These are phyloP conservation scores for Montipora capricornis DNA, from an alignment of 64 coral and sea anemone genomes.

Conservation along the genomic window DNA sequence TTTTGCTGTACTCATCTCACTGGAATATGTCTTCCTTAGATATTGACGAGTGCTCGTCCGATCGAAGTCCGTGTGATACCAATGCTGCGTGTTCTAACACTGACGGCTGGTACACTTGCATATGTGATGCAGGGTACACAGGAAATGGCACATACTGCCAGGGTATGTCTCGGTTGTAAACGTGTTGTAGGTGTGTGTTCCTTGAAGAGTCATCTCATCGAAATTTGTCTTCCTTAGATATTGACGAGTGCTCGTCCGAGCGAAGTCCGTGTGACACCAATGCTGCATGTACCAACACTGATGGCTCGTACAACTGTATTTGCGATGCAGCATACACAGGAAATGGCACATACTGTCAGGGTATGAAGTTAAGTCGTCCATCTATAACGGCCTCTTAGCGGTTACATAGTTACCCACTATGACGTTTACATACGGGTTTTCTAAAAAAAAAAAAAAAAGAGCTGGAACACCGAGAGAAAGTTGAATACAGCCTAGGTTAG, in stretches of 20 bases:
- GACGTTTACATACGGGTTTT: too few relatives aligned
- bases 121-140: slow-evolving; percentile 18
- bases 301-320: slow-evolving; percentile 35
- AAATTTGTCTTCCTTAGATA: slow-evolving; percentile 8
- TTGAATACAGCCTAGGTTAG: too few relatives aligned
- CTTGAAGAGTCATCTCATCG: too few relatives aligned
- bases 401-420: too few relatives aligned
- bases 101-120: slow-evolving; percentile 37
- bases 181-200: too few relatives aligned
- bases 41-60: slow-evolving; percentile 40
- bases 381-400: too few relatives aligned
- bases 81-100: slow-evolving; percentile 41
- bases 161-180: slow-evolving; percentile 4
- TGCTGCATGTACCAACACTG: slow-evolving; percentile 52
- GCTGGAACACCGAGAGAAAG: too few relatives aligned
- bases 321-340: slow-evolving; percentile 31
- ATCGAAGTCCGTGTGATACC: background rate
- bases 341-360: slow-evolving; percentile 30
- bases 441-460: too few relatives aligned
- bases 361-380: background rate
- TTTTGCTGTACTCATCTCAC: background rate
- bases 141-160: slow-evolving; percentile 24
- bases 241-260: slow-evolving; percentile 65
- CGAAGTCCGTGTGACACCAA: slow-evolving; percentile 29
- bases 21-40: background rate